Evolutionary conservation across 2,797 vertebrate species (phyloP).

Genomic region (Pantherophis vulpinus): DNA sequence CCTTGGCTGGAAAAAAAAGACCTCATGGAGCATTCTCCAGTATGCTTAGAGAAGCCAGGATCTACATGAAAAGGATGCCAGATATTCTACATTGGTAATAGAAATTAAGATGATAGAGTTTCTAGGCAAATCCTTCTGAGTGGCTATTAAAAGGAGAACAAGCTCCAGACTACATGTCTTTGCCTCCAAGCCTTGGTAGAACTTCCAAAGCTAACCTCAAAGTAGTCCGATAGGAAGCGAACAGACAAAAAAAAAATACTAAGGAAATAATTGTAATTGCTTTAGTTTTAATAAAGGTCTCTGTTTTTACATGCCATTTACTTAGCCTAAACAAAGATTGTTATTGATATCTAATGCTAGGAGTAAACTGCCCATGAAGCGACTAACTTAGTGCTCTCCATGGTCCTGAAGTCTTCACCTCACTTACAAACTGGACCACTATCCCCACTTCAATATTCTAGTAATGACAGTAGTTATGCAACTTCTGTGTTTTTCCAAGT

Average conservation of each 20-base stretch:
- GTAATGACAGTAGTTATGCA: not conserved
- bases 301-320: not conserved
- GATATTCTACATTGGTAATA: not conserved
- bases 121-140: not conserved
- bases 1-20: not conserved
- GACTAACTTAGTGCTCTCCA: not conserved
- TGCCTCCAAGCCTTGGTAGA: not conserved
- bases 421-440: not conserved
- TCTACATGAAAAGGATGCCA: not conserved
- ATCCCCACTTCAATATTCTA: not conserved
- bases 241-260: not conserved
- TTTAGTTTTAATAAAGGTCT: not conserved
- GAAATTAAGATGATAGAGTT: not conserved
- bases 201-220: not conserved
- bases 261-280: not conserved
- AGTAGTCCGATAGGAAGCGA: not conserved
- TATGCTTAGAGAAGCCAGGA: not conserved
- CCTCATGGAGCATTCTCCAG: not conserved
- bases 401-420: not conserved
- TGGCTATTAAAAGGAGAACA: not conserved
- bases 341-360: not conserved
- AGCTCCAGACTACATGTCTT: not conserved
- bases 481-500: not conserved
- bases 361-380: not conserved
- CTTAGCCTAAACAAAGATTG: not conserved